A percentile compares a stretch with the other conserved stretches of the same genome.
phyloP scores from a whole-genome alignment of 2,888 invertebrate species.

The Lepetodrilus schrolli region DNA sequence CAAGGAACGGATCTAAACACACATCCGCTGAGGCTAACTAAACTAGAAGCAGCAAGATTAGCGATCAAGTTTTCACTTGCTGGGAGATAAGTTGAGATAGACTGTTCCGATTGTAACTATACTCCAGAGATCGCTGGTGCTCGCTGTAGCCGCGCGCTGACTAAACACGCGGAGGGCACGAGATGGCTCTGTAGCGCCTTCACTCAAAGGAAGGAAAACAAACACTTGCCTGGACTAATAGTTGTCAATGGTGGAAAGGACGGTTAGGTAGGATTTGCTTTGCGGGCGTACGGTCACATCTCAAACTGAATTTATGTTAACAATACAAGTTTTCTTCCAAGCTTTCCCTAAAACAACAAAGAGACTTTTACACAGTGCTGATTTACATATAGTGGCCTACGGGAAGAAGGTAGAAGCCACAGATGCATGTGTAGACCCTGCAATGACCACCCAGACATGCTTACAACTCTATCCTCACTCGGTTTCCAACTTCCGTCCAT shows the following conservation, averaged over 20 bases:
- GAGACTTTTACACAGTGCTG: not conserved
- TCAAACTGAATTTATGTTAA: not conserved
- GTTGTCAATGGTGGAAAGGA: conserved; percentile 14
- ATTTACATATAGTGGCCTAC: not conserved
- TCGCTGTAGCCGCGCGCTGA: not conserved
- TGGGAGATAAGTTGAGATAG: not conserved
- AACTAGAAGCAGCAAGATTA: not conserved
- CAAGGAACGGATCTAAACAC: no score
- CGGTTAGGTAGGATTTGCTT: not conserved
- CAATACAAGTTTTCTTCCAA: not conserved
- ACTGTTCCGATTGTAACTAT: not conserved
- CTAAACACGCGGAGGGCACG: conserved; percentile 5
- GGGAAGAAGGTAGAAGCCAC: no score
- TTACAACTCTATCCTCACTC: no score
- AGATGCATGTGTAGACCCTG: no score
- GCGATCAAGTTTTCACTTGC: not conserved
- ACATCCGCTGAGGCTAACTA: no score
- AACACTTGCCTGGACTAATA: conserved; percentile 20
- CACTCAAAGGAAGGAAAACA: conserved; percentile 19
- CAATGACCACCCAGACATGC: no score
- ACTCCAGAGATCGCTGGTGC: not conserved
- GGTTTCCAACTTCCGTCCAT: no score
- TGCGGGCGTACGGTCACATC: conserved; percentile 6
- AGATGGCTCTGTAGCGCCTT: not conserved
- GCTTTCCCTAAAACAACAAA: not conserved